These are phyloP conservation scores for Triplophysa siluroides DNA, from an alignment of 2,113 vertebrate genomes.

Conservation along the genomic window DNA sequence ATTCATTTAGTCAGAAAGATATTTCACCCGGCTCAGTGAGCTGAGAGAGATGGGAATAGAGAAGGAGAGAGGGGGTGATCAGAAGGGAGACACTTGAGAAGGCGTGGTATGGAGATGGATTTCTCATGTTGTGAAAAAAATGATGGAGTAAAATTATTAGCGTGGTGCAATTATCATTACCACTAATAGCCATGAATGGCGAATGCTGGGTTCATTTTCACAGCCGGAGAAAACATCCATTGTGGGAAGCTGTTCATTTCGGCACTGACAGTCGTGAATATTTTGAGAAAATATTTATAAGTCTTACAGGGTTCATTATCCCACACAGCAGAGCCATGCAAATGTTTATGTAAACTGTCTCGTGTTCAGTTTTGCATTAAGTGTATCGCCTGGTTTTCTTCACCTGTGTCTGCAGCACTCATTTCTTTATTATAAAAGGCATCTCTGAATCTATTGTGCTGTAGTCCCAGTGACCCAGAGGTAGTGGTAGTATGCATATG, in stretches of 20 bases:
- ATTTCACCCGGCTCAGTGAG: conserved; percentile 78
- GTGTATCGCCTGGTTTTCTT: conserved; percentile 5
- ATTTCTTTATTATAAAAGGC: neutral
- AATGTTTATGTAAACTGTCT: neutral
- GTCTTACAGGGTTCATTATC: neutral
- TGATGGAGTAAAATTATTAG: conserved; percentile 1
- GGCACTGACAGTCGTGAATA: neutral
- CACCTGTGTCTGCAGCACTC: conserved; percentile 5
- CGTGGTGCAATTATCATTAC: conserved; percentile 44
- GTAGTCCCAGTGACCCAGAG: conserved; percentile 58
- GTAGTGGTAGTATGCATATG: conserved; percentile 59
- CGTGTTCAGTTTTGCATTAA: neutral
- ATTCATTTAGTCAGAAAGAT: conserved; percentile 77
- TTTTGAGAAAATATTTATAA: neutral
- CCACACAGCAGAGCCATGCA: neutral
- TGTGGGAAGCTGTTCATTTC: neutral
- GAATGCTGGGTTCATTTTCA: conserved; percentile 23
- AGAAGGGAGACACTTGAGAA: conserved; percentile 45
- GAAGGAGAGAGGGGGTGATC: conserved; percentile 51
- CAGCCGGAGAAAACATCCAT: conserved; percentile 13
- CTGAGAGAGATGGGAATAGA: conserved; percentile 61
- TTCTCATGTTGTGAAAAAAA: conserved; percentile 46
- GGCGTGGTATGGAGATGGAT: conserved; percentile 48
- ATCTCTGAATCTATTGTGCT: conserved; percentile 15
- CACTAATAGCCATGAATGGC: conserved; percentile 56